Conservation (phyloP, 2,113 vertebrate genomes). For the Ictalurus furcatus region DNA sequence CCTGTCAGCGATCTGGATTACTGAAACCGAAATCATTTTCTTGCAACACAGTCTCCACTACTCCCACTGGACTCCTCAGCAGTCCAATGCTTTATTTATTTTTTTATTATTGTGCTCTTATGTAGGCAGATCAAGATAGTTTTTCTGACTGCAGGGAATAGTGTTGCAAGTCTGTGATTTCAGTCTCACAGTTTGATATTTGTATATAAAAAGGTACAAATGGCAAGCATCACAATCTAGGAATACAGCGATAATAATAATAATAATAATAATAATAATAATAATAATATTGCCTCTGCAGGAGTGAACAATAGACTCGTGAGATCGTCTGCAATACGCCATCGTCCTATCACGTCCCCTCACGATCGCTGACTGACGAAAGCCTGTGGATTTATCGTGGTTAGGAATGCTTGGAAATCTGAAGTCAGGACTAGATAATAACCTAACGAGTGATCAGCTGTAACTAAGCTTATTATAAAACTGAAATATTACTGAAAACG, state of each 20-base stretch:
- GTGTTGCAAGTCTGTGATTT: conserved; percentile 5
- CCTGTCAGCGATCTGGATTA: conserved; percentile 25
- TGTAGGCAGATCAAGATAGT: conserved; percentile 5
- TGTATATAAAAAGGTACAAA: not conserved
- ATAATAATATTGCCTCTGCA: not conserved
- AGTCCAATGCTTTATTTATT: not conserved
- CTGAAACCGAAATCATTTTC: conserved; percentile 31
- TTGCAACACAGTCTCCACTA: conserved; percentile 25
- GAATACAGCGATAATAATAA: not conserved
- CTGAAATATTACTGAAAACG: not conserved
- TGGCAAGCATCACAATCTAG: not conserved
- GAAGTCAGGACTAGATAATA: not conserved
- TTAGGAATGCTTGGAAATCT: not conserved
- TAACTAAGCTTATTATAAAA: not conserved
- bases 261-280: conserved; percentile 9
- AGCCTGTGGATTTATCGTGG: not conserved
- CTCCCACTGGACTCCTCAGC: conserved; percentile 14
- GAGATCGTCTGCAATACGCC: not conserved
- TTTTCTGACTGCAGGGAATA: conserved; percentile 5
- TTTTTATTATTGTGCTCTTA: conserved; percentile 15
- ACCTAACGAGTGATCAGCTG: not conserved
- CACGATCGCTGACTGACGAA: not conserved
- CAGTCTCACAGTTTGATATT: not conserved
- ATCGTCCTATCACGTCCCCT: not conserved
- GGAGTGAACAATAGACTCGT: not conserved